Evolutionary conservation across 2,797 vertebrate species (phyloP).

Genomic region (Gymnopithys bicolor): DNA sequence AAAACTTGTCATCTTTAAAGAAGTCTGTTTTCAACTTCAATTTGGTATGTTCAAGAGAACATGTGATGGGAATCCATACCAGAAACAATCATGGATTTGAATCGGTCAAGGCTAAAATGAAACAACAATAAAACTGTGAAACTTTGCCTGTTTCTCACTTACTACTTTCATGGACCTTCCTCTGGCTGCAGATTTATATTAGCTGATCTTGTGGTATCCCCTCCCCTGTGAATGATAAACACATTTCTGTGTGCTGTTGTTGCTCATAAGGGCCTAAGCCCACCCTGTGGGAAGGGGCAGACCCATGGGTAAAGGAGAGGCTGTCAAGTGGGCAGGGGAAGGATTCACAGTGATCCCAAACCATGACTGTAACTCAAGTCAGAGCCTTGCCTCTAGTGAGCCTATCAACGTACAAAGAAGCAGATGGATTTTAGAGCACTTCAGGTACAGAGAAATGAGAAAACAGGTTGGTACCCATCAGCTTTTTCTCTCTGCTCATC

Average conservation of each 20-base stretch:
- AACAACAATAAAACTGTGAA: neutral
- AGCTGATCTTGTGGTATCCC: neutral
- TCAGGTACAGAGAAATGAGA: neutral
- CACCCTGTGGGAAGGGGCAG: neutral
- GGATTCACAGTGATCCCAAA: neutral
- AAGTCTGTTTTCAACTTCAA: neutral
- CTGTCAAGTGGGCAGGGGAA: neutral
- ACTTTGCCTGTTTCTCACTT: neutral
- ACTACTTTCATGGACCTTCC: neutral
- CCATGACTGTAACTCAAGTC: neutral
- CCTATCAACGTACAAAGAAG: neutral
- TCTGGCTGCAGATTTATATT: neutral
- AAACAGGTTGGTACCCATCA: neutral
- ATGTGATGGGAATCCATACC: neutral
- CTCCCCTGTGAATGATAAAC: rapidly evolving
- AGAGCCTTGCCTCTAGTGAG: neutral
- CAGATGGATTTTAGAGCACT: neutral
- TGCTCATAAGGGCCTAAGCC: neutral
- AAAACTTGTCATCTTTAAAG: neutral
- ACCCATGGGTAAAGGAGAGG: neutral
- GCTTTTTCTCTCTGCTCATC: neutral
- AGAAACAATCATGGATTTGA: neutral
- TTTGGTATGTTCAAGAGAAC: neutral
- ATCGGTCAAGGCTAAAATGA: neutral
- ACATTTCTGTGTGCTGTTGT: neutral